Base-by-base conservation (phyloP, 2,797 vertebrate species). In the Craterocephalus amniculus region DNA sequence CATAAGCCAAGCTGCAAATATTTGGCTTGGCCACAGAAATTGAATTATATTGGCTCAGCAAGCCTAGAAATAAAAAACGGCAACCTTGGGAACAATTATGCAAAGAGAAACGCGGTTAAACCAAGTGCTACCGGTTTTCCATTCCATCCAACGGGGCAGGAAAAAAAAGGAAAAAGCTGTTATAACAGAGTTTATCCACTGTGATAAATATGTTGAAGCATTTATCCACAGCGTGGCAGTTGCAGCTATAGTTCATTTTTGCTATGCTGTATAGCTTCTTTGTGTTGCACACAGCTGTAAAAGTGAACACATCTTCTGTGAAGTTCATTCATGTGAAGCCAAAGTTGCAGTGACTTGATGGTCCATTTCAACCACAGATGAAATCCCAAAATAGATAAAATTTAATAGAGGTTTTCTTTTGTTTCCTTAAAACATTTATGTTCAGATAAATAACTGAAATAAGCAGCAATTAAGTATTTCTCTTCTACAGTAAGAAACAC, bases 51-150 rank as follows among this genome's bases (percentile, higher is more conserved):
- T 94, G 93, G 92, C 91, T 83, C 77, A 69, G 87, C 88, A 91
- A 82, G 74, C 83, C 75, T 86, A 80, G 81, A 92, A 92, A 90
- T 89, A 91, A 92, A 91, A 92, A 92, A 92, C 84, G 80, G 88
- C 88, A 93, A 93, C 91, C 91, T 92, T 90, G 91, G 91, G 90
- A 93, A 92, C 91, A 92, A 92, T 93, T 93, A 92, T 91, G 90
- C 87, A 94, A 93, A 93, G 80, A 91, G 80, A 93, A 93, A 81
- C 67, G 81, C 43, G 86, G 90, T 93, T 91, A 91, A 88, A 90
- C 87, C 85, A 87, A 92, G 86, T 89, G 93, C 93, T 94, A 94
- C 93, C 93, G 92, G 82, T 92, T 93, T 91, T 90, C 89, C 84
- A 85, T 90, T 93, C 86, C 78, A 80, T 80, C 83, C 87, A 90